Evolutionary conservation across 92 coral and sea anemone species (phyloP).

Genomic region (Zoanthus solanderi): DNA sequence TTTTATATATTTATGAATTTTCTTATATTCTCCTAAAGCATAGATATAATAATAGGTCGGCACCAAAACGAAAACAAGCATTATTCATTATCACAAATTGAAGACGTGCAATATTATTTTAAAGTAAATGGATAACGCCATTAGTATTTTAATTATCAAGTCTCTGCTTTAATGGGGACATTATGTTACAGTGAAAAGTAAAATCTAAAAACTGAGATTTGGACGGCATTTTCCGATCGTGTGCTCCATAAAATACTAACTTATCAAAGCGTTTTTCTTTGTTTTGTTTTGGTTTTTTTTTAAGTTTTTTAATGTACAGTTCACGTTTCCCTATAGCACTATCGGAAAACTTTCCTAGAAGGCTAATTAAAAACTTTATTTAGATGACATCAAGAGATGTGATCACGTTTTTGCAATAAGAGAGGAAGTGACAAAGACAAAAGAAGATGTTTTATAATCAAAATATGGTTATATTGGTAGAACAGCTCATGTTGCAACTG

Average conservation of each 20-base stretch:
- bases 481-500: not conserved
- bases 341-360: not conserved
- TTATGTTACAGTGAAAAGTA: not conserved
- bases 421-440: conserved; percentile 11
- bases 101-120: not conserved
- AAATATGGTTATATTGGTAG: conserved; percentile 7
- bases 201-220: not conserved
- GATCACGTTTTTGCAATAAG: not conserved
- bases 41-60: too few relatives aligned
- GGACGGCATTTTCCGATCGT: not conserved
- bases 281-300: not conserved
- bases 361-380: conserved; percentile 20
- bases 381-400: conserved; percentile 6
- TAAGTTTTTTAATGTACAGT: not conserved
- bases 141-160: not conserved
- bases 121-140: not conserved
- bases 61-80: too few relatives aligned
- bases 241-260: not conserved
- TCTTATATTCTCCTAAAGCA: too few relatives aligned
- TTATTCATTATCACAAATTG: too few relatives aligned
- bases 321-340: not conserved
- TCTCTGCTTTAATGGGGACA: not conserved
- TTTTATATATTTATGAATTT: too few relatives aligned
- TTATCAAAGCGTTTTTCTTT: not conserved
- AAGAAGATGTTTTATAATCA: not conserved